phyloP scores from a whole-genome alignment of 2,113 vertebrate genomes.

The Gavia stellata region DNA sequence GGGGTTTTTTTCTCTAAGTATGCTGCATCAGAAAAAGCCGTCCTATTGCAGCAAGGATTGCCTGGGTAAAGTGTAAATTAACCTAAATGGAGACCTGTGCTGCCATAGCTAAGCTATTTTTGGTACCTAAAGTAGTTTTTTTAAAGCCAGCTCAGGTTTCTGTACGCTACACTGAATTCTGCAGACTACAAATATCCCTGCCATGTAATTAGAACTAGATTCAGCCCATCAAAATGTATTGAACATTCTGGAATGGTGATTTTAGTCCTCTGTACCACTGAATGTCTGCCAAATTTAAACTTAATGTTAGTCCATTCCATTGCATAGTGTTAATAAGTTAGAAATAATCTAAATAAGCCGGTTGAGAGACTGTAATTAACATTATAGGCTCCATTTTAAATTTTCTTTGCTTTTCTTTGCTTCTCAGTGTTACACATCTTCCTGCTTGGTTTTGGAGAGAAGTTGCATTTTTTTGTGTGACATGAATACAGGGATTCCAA shows the following conservation, averaged over 20 bases:
- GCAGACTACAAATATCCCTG: background rate
- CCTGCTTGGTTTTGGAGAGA: background rate
- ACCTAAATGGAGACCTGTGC: background rate
- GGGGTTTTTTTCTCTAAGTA: background rate
- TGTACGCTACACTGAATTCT: background rate
- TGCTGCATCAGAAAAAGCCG: background rate
- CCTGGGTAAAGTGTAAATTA: background rate
- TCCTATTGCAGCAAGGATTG: background rate
- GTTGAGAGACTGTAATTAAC: background rate
- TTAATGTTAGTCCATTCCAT: background rate
- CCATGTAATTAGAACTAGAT: background rate
- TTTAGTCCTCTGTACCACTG: background rate
- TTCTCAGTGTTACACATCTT: background rate
- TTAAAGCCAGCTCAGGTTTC: background rate
- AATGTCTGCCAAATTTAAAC: background rate
- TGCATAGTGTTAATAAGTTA: background rate
- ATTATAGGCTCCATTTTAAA: background rate
- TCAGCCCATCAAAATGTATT: background rate
- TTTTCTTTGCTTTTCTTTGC: background rate
- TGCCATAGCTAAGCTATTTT: background rate
- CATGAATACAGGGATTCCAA: background rate
- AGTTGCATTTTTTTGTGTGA: background rate
- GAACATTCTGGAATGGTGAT: background rate
- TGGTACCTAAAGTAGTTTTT: background rate
- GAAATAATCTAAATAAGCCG: background rate